phyloP scores from a whole-genome alignment of 2,888 invertebrate genomes.

The Parelbella ahira region DNA sequence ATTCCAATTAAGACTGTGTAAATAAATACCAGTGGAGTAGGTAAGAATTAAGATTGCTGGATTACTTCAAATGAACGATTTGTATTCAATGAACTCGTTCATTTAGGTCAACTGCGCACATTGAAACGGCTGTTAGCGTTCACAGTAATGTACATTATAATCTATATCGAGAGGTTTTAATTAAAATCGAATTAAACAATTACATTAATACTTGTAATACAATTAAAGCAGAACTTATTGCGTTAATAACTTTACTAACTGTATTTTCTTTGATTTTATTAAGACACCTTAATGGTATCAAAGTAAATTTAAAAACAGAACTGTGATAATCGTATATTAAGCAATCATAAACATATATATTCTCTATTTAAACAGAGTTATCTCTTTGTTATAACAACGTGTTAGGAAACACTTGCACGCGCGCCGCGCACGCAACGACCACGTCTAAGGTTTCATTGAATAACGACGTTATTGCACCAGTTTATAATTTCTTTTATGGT shows the following conservation, averaged over 20 bases:
- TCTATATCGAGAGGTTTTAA: too few relatives aligned
- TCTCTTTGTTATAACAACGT: too few relatives aligned
- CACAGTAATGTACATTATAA: background rate
- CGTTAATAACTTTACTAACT: too few relatives aligned
- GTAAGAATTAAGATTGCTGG: constrained; percentile 1
- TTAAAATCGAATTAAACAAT: too few relatives aligned
- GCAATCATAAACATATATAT: too few relatives aligned
- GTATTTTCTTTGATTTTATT: too few relatives aligned
- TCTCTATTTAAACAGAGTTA: too few relatives aligned
- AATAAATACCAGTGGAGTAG: constrained; percentile 1
- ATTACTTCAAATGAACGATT: background rate
- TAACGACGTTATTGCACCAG: constrained; percentile 15
- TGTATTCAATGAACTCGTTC: constrained; percentile 2
- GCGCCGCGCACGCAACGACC: background rate
- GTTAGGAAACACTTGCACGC: background rate
- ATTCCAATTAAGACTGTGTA: background rate
- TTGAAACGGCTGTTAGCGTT: background rate
- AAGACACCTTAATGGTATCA: too few relatives aligned
- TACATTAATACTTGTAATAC: too few relatives aligned
- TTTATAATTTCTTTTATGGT: constrained; percentile 22
- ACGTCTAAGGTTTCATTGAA: constrained; percentile 9
- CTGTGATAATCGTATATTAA: too few relatives aligned
- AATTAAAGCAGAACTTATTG: too few relatives aligned
- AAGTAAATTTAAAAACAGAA: too few relatives aligned
- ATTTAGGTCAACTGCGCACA: constrained; percentile 2